Evolutionary conservation across 2,113 vertebrate species (phyloP).

Genomic region (Carettochelys insculpta): DNA sequence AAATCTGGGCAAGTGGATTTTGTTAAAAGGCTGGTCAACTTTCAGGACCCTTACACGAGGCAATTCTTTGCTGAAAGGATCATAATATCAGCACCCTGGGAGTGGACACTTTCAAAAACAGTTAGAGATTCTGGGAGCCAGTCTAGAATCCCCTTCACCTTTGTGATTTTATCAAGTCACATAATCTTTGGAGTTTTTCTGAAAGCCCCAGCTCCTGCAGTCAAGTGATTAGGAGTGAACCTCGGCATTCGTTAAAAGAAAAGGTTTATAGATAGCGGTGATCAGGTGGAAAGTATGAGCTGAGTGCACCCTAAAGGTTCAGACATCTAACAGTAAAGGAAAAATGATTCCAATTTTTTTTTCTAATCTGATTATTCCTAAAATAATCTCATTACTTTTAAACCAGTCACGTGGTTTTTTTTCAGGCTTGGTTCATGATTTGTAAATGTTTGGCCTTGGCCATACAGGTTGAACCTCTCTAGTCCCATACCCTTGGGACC

Average conservation of each 20-base stretch:
- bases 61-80: neutral
- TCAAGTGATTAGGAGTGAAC: neutral
- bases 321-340: neutral
- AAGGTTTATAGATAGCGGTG: neutral
- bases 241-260: neutral
- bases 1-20: neutral
- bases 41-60: neutral
- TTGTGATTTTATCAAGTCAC: neutral
- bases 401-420: constrained; percentile 12
- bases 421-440: constrained; percentile 14
- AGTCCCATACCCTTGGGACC: too few relatives aligned
- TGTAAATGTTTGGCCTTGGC: neutral
- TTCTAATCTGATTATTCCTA: constrained; percentile 2
- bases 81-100: neutral
- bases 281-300: neutral
- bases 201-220: neutral
- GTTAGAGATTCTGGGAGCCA: too few relatives aligned
- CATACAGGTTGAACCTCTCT: too few relatives aligned
- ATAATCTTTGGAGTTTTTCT: neutral
- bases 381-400: neutral
- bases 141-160: neutral
- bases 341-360: neutral
- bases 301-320: neutral
- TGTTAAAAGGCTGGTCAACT: neutral
- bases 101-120: neutral